A percentile compares a stretch with the other conserved stretches of the same genome.
phyloP scores from a whole-genome alignment of 2,797 vertebrate species.

The Triplophysa bombifrons region DNA sequence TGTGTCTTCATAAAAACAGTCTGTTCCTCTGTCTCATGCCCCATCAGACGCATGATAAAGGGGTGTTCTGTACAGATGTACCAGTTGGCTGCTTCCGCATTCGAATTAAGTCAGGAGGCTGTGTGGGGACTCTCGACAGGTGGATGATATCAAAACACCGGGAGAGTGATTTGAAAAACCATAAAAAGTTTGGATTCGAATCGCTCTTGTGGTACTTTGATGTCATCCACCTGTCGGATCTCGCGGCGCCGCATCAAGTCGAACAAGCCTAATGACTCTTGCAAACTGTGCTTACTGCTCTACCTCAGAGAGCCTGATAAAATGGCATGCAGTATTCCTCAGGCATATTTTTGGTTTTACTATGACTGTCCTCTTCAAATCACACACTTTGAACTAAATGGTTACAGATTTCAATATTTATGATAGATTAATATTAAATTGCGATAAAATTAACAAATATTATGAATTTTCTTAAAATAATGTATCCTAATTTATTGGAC shows the following conservation, averaged over 20 bases:
- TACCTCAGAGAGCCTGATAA: conserved; percentile 13
- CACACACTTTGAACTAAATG: not conserved
- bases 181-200: not conserved
- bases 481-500: not conserved
- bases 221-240: too few species aligned
- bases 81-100: conserved; percentile 86
- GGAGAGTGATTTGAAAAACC: too few species aligned
- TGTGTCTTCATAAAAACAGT: conserved; percentile 62
- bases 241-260: too few species aligned
- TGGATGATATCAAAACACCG: too few species aligned
- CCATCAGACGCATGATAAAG: conserved; percentile 94
- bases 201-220: too few species aligned
- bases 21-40: conserved; percentile 4
- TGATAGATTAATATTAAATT: not conserved
- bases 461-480: not conserved
- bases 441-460: not conserved
- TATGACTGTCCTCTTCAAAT: too few species aligned
- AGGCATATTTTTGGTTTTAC: not conserved
- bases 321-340: not conserved
- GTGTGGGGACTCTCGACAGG: conserved; percentile 85
- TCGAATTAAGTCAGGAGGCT: conserved; percentile 81
- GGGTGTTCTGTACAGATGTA: conserved; percentile 92
- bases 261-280: not conserved
- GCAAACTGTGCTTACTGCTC: conserved; percentile 9
- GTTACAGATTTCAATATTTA: conserved; percentile 3